Evolutionary conservation across 30 jellyfish, hydroid and myxozoan genomes (phyloP), one percentile per base, ranked within the genome.

Genomic region (Hydra vulgaris): DNA sequence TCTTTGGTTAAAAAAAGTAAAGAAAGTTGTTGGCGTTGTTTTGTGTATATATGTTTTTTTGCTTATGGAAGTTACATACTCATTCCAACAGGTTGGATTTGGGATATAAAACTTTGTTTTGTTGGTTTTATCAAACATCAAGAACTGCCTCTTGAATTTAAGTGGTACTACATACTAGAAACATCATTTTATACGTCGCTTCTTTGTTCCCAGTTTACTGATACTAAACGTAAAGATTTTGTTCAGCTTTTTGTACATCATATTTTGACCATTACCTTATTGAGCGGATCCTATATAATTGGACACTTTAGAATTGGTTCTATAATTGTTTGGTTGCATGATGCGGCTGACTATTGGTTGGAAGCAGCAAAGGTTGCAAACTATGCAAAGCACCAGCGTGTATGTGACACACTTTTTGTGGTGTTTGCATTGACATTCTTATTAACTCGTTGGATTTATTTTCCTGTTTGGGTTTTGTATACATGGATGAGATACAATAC

Each of bases 311-410:
- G 98, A 21, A 80, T 92, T 73, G 98, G 98, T 27, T 54, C 94
- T 19, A 89, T 87, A n/a, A 87, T 92, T 54, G 87, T 92, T 67
- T 27, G 82, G 23, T 83, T 92, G 54, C 98, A 92, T 77, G 98
- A 92, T 84, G 89, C 93, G 0, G 74, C 98, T 19, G 98, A 92
- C 81, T 84, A 25, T 74, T 92, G 98, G 98, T 90, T 92, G 18
- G 98, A 92, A 92, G 95, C 96, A 18, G 98, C 98, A 18, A 92
- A 92, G 81, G 95, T 92, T 21, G 95, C 95, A 27, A 92, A 92
- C 74, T 92, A 92, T 53, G 98, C 96, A 7, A 92, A 92, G 84
- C 66, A 78, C 80, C 93, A 92, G 74, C 87, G 85, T 53, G 78
- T 95, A 17, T 83, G 96, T 68, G 98, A 92, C 69, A 81, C 82